Evolutionary conservation across 2,888 invertebrate genomes (phyloP).

Genomic region (Gasteruption jaculator): DNA sequence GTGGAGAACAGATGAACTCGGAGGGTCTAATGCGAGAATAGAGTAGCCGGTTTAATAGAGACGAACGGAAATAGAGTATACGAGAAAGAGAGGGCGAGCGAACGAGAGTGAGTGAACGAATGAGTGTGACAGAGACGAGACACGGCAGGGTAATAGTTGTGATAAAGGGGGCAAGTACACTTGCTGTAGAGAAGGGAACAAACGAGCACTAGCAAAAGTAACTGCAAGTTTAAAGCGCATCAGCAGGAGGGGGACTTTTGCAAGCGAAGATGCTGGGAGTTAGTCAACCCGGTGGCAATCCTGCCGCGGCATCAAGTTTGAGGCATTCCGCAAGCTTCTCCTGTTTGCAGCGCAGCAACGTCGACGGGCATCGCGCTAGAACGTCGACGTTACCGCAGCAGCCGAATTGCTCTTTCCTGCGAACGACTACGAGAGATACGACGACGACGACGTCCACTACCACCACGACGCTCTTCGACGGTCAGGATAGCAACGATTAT

Average conservation of each 20-base stretch:
- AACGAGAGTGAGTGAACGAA: neutral
- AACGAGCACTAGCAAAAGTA: conserved; percentile 25
- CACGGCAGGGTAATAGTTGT: neutral
- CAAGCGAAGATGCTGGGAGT: conserved; percentile 46
- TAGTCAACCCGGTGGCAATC: conserved; percentile 47
- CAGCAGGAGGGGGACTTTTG: too few relatives aligned
- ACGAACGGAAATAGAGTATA: neutral
- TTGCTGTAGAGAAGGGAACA: too few relatives aligned
- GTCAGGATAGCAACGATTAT: conserved; percentile 44
- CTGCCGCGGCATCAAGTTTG: conserved; percentile 49
- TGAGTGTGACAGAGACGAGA: too few relatives aligned
- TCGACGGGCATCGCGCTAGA: conserved; percentile 44
- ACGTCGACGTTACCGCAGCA: conserved; percentile 52
- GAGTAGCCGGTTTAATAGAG: too few relatives aligned
- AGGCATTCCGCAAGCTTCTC: conserved; percentile 54
- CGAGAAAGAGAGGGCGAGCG: conserved; percentile 11
- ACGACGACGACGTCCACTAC: conserved; percentile 11
- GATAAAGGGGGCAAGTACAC: too few relatives aligned
- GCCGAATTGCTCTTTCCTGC: conserved; percentile 31
- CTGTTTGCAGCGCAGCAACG: conserved; percentile 49
- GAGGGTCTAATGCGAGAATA: conserved; percentile 21
- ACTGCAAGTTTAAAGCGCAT: too few relatives aligned
- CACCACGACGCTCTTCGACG: conserved; percentile 23
- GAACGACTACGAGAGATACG: neutral
- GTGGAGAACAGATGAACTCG: neutral